These are phyloP conservation scores for Geotria australis DNA, from an alignment of 2,797 vertebrate species.

Conservation along the genomic window DNA sequence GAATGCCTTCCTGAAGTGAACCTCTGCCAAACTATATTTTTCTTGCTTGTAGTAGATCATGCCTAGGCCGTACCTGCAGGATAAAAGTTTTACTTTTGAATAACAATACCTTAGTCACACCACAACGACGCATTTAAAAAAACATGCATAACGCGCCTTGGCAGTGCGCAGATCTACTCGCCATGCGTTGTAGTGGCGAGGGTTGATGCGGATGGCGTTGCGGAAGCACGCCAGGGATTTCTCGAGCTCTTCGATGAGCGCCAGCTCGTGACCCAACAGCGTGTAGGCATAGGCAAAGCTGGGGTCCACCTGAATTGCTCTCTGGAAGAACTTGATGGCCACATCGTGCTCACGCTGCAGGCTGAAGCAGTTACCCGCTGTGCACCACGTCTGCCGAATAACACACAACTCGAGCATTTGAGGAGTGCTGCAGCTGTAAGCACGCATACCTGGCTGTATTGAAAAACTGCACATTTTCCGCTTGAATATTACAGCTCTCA, in stretches of 20 bases:
- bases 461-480: no score
- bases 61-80: conserved; percentile 63
- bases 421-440: no score
- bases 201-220: conserved; percentile 78
- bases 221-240: conserved; percentile 77
- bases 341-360: conserved; percentile 88
- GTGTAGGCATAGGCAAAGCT: conserved; percentile 89
- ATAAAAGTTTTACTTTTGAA: conserved; percentile 1
- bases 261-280: conserved; percentile 71
- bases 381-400: conserved; percentile 54
- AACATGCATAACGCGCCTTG: background rate
- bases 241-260: conserved; percentile 76
- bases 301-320: conserved; percentile 87
- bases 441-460: no score
- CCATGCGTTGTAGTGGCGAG: conserved; percentile 88
- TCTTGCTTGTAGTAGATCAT: conserved; percentile 99
- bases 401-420: no score
- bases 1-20: conserved; percentile 92
- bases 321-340: conserved; percentile 93
- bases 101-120: conserved; percentile 3
- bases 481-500: no score
- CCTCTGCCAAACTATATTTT: conserved; percentile 85
- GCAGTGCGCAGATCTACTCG: conserved; percentile 4
- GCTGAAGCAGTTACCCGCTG: conserved; percentile 91
- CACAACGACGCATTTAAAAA: no score